Evolutionary conservation across 2,113 vertebrate genomes (phyloP).

Genomic region (Gasterosteus aculeatus): DNA sequence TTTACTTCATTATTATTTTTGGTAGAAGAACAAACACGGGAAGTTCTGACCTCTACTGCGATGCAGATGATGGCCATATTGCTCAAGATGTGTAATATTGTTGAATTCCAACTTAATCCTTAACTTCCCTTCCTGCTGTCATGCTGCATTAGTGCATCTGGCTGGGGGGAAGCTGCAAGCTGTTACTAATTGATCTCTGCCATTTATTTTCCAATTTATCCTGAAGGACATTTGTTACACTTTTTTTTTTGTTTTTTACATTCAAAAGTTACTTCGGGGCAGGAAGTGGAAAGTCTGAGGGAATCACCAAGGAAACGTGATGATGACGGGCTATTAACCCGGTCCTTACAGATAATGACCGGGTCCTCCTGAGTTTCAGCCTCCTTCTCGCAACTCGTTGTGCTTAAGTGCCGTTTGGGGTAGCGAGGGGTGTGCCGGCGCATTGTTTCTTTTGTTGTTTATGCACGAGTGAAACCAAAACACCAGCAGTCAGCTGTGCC

Average conservation of each 20-base stretch:
- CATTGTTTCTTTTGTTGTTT: constrained; percentile 10
- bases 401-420: constrained; percentile 29
- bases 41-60: background rate
- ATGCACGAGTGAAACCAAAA: constrained; percentile 20
- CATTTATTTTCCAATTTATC: constrained; percentile 18
- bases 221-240: constrained; percentile 1
- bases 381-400: constrained; percentile 29
- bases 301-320: constrained; percentile 41
- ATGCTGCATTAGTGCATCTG: constrained; percentile 17
- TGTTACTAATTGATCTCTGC: constrained; percentile 22
- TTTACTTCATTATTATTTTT: constrained; percentile 28
- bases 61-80: background rate
- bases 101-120: constrained; percentile 30
- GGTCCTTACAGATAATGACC: constrained; percentile 47
- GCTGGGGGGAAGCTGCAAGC: constrained; percentile 8
- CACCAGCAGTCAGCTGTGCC: constrained; percentile 6
- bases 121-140: constrained; percentile 29
- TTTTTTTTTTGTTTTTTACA: constrained; percentile 5
- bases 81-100: constrained; percentile 18
- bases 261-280: constrained; percentile 9
- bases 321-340: constrained; percentile 47
- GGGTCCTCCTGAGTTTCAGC: constrained; percentile 40
- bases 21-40: background rate
- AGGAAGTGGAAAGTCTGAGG: constrained; percentile 13
- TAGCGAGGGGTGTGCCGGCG: background rate